Percentiles rank a stretch among this genome's conserved stretches.
Conservation (phyloP, 2,888 invertebrate genomes). For the Habrosyne pyritoides region DNA sequence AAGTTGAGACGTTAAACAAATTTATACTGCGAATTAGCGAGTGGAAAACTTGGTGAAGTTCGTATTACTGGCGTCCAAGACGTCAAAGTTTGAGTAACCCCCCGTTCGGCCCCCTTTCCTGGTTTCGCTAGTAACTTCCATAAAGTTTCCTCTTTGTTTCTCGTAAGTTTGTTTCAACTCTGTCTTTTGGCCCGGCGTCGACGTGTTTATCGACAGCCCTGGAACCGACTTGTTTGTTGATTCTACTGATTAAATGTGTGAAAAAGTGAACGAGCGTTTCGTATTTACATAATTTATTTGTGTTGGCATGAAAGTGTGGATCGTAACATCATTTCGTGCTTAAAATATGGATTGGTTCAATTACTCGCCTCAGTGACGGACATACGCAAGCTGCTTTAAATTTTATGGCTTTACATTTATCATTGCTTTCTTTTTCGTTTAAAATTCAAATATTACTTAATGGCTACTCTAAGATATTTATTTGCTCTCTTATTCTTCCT, state of each 20-base stretch:
- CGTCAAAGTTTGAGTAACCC: constrained; percentile 74
- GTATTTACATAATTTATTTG: constrained; percentile 9
- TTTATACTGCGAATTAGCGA: constrained; percentile 82
- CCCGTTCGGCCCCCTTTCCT: constrained; percentile 51
- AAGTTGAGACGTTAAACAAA: constrained; percentile 83
- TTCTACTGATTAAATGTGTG: constrained; percentile 8
- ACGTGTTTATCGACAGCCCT: constrained; percentile 66
- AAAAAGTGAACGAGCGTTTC: constrained; percentile 7
- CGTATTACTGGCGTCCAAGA: constrained; percentile 68
- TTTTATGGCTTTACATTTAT: neutral
- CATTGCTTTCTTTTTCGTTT: neutral
- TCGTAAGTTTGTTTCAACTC: constrained; percentile 62
- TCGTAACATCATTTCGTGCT: neutral
- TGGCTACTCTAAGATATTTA: neutral
- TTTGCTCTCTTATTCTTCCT: neutral
- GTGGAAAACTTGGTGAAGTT: constrained; percentile 67
- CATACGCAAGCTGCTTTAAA: neutral
- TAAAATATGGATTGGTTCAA: constrained; percentile 4
- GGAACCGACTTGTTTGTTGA: constrained; percentile 16
- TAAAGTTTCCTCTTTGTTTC: constrained; percentile 75
- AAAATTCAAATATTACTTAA: neutral
- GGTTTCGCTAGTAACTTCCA: constrained; percentile 66
- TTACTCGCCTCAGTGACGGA: constrained; percentile 2
- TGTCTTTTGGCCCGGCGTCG: constrained; percentile 52
- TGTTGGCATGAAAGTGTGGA: neutral